A percentile compares a stretch with the other conserved stretches of the same genome.
Conservation (phyloP, 2,797 vertebrate genomes). For the Muscicapa comitata region DNA sequence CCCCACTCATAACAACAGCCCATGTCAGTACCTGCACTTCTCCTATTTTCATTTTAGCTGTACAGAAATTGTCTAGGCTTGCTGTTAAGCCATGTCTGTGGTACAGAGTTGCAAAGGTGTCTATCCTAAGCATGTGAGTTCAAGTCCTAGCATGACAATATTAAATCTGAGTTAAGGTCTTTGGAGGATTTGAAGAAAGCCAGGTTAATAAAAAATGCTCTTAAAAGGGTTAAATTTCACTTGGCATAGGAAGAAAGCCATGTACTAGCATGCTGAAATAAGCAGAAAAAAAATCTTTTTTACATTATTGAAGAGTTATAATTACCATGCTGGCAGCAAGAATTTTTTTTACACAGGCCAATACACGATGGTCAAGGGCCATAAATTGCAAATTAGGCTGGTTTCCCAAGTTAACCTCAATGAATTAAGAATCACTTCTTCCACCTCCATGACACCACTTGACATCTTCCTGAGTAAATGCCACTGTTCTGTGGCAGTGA, state of each 20-base stretch:
- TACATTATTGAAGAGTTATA: neutral
- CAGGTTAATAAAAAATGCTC: neutral
- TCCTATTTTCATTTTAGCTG: neutral
- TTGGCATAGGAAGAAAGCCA: neutral
- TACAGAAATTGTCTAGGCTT: neutral
- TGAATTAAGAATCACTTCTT: constrained; percentile 28
- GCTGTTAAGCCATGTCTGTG: neutral
- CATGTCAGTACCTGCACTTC: neutral
- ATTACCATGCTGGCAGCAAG: neutral
- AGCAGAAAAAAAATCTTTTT: constrained; percentile 1
- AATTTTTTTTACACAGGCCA: neutral
- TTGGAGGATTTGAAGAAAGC: neutral
- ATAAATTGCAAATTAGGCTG: constrained; percentile 35
- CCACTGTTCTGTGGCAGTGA: neutral
- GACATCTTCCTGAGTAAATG: neutral
- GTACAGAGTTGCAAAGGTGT: neutral
- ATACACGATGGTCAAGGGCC: constrained; percentile 4
- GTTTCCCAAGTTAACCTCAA: constrained; percentile 43
- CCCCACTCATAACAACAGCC: neutral
- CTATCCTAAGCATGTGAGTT: neutral
- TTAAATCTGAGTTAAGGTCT: neutral
- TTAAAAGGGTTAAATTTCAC: neutral
- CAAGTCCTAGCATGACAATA: neutral
- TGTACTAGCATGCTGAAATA: neutral
- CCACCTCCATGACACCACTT: neutral